These are phyloP conservation scores for Alca torda DNA, from an alignment of 2,797 vertebrate species.

Conservation along the genomic window DNA sequence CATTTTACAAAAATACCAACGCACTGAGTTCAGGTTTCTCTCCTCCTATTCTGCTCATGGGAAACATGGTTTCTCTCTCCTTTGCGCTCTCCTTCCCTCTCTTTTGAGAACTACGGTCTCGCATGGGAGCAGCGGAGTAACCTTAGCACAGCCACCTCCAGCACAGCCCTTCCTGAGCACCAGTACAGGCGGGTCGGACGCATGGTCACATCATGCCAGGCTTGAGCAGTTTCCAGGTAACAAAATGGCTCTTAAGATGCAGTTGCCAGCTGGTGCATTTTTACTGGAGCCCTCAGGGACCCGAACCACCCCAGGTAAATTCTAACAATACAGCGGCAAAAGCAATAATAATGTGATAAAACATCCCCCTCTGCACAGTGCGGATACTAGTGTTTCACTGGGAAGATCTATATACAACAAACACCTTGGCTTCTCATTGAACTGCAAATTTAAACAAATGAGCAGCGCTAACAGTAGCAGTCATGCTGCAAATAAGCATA, in stretches of 20 bases:
- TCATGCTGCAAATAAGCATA: background rate
- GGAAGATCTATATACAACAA: background rate
- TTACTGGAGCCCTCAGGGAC: background rate
- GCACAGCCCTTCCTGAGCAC: background rate
- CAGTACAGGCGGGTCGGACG: fast-evolving
- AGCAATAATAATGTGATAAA: background rate
- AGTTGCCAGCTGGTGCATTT: background rate
- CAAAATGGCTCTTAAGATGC: background rate
- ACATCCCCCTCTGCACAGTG: background rate
- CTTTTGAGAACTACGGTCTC: background rate
- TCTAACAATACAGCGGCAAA: background rate
- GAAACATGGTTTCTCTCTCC: background rate
- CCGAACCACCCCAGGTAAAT: background rate
- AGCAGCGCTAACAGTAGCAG: background rate
- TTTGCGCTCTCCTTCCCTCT: background rate
- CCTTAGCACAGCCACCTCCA: background rate
- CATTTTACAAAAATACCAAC: background rate
- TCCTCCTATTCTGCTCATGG: background rate
- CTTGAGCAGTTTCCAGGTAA: background rate
- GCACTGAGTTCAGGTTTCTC: background rate
- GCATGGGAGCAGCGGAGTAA: background rate
- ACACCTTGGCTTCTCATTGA: background rate
- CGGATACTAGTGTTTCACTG: background rate
- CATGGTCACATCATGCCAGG: fast-evolving
- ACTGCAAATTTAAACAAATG: constrained; percentile 15